Evolutionary conservation across 2,797 vertebrate species (phyloP), one percentile per base, ranked within the genome.

Genomic region (Cuculus canorus): DNA sequence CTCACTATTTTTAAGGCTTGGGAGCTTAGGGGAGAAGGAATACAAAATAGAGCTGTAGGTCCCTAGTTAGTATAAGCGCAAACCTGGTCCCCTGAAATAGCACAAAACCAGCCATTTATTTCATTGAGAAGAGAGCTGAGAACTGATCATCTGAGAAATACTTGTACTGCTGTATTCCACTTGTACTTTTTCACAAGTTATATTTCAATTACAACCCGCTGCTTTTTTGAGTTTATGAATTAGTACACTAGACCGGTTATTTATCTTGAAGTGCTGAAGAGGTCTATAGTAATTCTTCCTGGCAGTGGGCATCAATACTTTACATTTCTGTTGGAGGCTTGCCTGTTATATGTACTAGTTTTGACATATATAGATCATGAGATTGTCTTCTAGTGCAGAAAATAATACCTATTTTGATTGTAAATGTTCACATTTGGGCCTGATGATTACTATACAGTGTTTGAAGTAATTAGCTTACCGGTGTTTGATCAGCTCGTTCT

Each of bases 381-480:
- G 19, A 23, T 33, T 39, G 48, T 84, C 77, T 86, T 72, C 53
- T 64, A 57, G 14, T 4, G 18, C 59, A 72, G 64, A 75, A 76
- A 77, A 84, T 56, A 84, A 82, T 80, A 71, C 53, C 45, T 82
- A 56, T 27, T 95, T 84, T 79, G 50, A 68, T 39, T 66, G 59
- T 81, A 69, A 90, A 47, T 87, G 54, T 66, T 72, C 66, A 33
- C 33, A 27, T 92, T 95, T 91, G 68, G 68, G 48, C 80, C 82
- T 56, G 69, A 78, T 75, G 65, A 60, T 94, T 63, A 45, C 80
- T 64, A 57, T 71, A 75, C 8, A 18, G 81, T 59, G 64, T 79
- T 72, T 56, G 81, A 95, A 89, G 85, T 86, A 89, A 90, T 94
- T 83, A 92, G 47, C 61, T 81, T 7, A n/a, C 56, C 76, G 54